Percentiles rank a stretch among this genome's conserved stretches.
Evolutionary conservation across 2,888 invertebrate species (phyloP).

Genomic region (Antitype chi): DNA sequence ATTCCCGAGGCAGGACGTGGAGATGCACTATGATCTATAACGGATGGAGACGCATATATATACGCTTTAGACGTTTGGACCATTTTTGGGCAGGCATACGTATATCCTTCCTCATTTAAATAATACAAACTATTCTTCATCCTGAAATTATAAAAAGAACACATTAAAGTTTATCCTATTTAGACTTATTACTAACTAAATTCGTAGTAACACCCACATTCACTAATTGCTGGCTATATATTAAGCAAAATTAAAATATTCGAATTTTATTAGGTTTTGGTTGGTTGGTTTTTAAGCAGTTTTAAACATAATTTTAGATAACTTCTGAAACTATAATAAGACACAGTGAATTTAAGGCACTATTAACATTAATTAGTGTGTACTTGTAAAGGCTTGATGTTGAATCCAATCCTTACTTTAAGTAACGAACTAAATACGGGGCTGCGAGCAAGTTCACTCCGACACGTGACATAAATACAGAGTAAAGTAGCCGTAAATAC

Average conservation of each 20-base stretch:
- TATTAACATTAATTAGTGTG: constrained; percentile 2
- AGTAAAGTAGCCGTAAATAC: constrained; percentile 44
- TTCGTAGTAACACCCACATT: not conserved
- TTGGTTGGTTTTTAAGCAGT: no score
- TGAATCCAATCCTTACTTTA: constrained; percentile 3
- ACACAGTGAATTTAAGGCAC: not conserved
- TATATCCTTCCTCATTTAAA: not conserved
- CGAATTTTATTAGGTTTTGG: not conserved
- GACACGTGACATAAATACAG: constrained; percentile 42
- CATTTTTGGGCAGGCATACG: not conserved
- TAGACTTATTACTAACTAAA: not conserved
- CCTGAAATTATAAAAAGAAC: not conserved
- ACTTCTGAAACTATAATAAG: not conserved
- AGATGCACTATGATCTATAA: not conserved
- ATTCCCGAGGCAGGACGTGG: not conserved
- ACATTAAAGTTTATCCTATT: not conserved
- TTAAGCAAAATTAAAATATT: not conserved
- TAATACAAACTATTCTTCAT: not conserved
- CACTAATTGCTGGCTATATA: no score
- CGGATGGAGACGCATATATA: no score
- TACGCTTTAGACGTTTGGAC: not conserved
- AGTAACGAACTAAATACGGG: constrained; percentile 11
- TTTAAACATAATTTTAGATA: not conserved
- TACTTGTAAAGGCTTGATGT: not conserved
- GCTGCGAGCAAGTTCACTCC: constrained; percentile 18